Evolutionary conservation across 1,140 invertebrate species (phyloP), one percentile per base, ranked within the genome.

Genomic region (Neomicropteryx cornuta): DNA sequence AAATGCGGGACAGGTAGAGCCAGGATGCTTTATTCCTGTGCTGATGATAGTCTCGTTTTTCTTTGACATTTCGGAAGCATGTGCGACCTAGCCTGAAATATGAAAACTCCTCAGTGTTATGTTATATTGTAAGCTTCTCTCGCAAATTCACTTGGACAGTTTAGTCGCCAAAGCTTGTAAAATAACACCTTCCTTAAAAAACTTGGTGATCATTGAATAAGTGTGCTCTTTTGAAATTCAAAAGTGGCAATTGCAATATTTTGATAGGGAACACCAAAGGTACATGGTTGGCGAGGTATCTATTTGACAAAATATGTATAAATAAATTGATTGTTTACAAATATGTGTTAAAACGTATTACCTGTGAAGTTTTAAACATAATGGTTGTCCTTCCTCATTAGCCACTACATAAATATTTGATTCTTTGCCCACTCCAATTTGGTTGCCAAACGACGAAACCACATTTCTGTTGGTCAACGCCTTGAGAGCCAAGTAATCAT

Each of bases 361-460:
- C 76, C 81, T 79, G 62, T 99, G 95, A 24, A 99, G 66, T 63
- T 99, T 99, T 24, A 98, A 70, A 52, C 83, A 95, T 5, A 87
- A 60, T 33, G 77, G 70, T 38, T 78, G 73, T 1, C 71, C 77
- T 36, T 90, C 79, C 46, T 81, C 75, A 68, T 89, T 73, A 19
- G 79, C 81, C 11, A 94, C 87, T 32, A 84, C 77, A 56, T 91
- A 95, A 49, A 97, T 88, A 57, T 96, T 93, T 36, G 84, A 97
- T 63, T 98, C 95, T 68, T 99, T 99, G 18, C 95, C 97, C 32
- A 97, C 87, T 24, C 96, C 97, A 56, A 99, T 98, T 68, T 99
- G 94, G 66, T 92, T 97, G 6, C 97, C 97, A 69, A 99, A 90
- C 10, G 83, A 89, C 30, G 71, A 66, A 10, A 99, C 71, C 3